A percentile compares a stretch with the other conserved stretches of the same genome.
Conservation (phyloP, 2,888 invertebrate species). For the Eugnorisma glareosa region DNA sequence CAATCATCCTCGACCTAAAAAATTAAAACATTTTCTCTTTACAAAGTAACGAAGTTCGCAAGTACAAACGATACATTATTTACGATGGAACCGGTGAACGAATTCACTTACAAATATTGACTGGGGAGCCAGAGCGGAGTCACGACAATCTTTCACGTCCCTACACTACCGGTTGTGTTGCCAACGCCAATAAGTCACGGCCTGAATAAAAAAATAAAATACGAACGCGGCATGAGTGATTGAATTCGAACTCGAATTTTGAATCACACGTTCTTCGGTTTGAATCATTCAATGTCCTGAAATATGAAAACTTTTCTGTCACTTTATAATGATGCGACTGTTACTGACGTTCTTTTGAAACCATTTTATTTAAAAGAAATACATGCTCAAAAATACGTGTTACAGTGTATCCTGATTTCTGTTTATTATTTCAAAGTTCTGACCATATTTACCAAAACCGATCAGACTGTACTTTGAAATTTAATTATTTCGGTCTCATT, state of each 20-base stretch:
- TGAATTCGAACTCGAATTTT: constrained; percentile 42
- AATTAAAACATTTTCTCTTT: not conserved
- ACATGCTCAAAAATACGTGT: not conserved
- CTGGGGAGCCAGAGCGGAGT: constrained; percentile 51
- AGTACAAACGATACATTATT: constrained; percentile 60
- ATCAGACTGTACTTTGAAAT: not conserved
- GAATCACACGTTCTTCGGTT: constrained; percentile 9
- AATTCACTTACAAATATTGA: constrained; percentile 70
- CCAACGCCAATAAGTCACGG: constrained; percentile 51
- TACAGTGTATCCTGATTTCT: not conserved
- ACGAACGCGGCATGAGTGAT: constrained; percentile 29
- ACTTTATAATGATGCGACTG: not conserved
- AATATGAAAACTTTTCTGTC: not conserved
- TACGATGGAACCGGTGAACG: constrained; percentile 56
- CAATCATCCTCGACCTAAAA: not conserved
- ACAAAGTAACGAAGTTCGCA: constrained; percentile 13
- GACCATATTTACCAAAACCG: not conserved
- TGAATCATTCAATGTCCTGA: not conserved
- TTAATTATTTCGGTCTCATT: not conserved
- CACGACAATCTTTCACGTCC: constrained; percentile 58
- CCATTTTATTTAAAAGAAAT: not conserved
- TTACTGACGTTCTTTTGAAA: not conserved
- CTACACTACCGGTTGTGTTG: constrained; percentile 50
- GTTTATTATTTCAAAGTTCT: not conserved
- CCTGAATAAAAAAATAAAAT: constrained; percentile 36